Base-by-base conservation (phyloP, 2,797 vertebrate genomes). In the Rhinichthys osculus region DNA sequence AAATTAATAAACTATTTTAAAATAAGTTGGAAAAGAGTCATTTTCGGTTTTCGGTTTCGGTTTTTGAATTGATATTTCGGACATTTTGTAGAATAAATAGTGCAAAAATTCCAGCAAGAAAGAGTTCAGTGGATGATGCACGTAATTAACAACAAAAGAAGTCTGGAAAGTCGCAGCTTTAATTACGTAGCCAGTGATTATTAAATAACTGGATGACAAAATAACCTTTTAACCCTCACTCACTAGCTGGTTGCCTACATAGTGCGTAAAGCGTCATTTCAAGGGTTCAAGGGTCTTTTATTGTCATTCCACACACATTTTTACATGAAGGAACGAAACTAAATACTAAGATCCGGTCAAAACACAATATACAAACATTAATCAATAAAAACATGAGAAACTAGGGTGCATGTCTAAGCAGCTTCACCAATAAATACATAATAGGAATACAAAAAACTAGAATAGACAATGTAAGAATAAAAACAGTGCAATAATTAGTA, bases 41-140 rank as follows among this genome's bases (percentile, higher is more conserved):
- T 57, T 59, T 59, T n/a, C 3, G 0, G 4, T 27, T n/a, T 59
- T n/a, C 3, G 3, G 11, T 27, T n/a, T 13, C 0, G 0, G 9
- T n/a, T n/a, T 59, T n/a, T n/a, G 1, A n/a, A 62, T 27, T 27
- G n/a, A 27, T 3, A 14, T 27, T 62, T 27, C 5, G 1, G 4
- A 2, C n/a, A 13, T 27, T 62, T 62, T 27, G n/a, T 62, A 30
- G 59, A 27, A 27, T 62, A 30, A 62, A 62, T 14, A 27, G 10
- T 62, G n/a, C 23, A n/a, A 27, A n/a, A 2, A 62, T 64, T 62
- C 5, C 57, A 59, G 3, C 21, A 10, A n/a, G 2, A 23, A 54
- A 0, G 5, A 30, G 59, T 62, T 4, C 59, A 13, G 23, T 13
- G 57, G 1, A 62, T 62, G 23, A n/a, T 27, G 57, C 57, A 13